Evolutionary conservation across 2,888 invertebrate species (phyloP).

Genomic region (Sinhomidia bicolor): DNA sequence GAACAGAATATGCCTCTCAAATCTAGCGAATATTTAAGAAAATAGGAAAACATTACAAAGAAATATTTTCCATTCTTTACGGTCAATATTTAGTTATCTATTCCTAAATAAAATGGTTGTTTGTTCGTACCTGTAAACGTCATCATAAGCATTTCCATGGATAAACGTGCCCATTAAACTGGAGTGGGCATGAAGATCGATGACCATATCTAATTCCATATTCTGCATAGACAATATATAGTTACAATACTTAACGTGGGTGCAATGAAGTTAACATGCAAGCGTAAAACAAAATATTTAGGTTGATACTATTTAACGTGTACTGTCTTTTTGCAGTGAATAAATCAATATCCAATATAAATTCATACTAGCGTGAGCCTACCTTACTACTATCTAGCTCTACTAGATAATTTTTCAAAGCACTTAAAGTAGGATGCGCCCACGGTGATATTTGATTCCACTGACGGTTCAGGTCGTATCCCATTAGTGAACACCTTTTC

Average conservation of each 20-base stretch:
- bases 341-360: too few species aligned
- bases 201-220: constrained; percentile 93
- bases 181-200: constrained; percentile 97
- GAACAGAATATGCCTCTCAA: constrained; percentile 96
- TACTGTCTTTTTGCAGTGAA: too few species aligned
- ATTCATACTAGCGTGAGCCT: too few species aligned
- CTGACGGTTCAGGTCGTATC: constrained; percentile 95
- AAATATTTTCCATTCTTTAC: too few species aligned
- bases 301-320: too few species aligned
- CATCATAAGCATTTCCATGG: constrained; percentile 96
- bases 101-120: too few species aligned
- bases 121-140: constrained; percentile 94
- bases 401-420: constrained; percentile 89
- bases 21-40: constrained; percentile 83
- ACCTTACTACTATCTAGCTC: constrained; percentile 91
- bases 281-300: constrained; percentile 21
- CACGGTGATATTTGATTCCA: constrained; percentile 95
- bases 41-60: background rate
- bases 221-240: constrained; percentile 82
- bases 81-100: too few species aligned
- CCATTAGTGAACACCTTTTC: constrained; percentile 91
- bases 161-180: constrained; percentile 96
- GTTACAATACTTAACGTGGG: too few species aligned
- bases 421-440: constrained; percentile 95
- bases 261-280: background rate